Conservation (phyloP, 1,140 invertebrate genomes). For the Formica exsecta region DNA sequence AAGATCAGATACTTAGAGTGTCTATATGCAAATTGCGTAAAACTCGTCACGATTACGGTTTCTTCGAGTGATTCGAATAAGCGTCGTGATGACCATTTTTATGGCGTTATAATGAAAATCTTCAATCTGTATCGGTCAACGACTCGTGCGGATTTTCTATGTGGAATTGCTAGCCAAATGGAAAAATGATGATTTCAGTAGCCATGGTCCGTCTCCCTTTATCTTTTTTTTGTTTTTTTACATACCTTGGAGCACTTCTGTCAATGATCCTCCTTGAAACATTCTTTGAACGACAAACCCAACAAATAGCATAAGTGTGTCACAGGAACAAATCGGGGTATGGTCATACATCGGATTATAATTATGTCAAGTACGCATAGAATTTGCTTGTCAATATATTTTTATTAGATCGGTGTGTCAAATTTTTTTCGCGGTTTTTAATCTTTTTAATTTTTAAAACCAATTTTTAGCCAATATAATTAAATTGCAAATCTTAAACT, state of each 20-base stretch:
- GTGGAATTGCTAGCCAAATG: constrained; percentile 46
- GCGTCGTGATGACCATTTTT: constrained; percentile 32
- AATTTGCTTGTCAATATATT: constrained; percentile 34
- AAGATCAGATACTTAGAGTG: constrained; percentile 12
- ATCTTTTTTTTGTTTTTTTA: constrained; percentile 60
- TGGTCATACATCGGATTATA: constrained; percentile 17
- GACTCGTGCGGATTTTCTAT: constrained; percentile 34
- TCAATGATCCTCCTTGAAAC: constrained; percentile 58
- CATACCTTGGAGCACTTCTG: constrained; percentile 75
- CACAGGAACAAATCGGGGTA: constrained; percentile 40
- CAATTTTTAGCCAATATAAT: not conserved
- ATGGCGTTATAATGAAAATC: constrained; percentile 43
- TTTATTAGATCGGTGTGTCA: constrained; percentile 18
- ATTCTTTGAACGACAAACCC: constrained; percentile 57
- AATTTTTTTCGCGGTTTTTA: not conserved
- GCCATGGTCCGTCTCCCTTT: constrained; percentile 83
- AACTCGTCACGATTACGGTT: constrained; percentile 31
- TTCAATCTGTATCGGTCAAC: constrained; percentile 85
- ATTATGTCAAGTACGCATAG: constrained; percentile 30
- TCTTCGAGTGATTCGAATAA: constrained; percentile 28
- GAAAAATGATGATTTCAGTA: constrained; percentile 85
- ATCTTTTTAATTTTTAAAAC: not conserved
- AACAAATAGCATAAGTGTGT: constrained; percentile 63
- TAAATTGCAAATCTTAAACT: not conserved
- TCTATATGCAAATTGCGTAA: constrained; percentile 35